phyloP scores from a whole-genome alignment of 2,888 invertebrate species.

The Octodonta nipae region DNA sequence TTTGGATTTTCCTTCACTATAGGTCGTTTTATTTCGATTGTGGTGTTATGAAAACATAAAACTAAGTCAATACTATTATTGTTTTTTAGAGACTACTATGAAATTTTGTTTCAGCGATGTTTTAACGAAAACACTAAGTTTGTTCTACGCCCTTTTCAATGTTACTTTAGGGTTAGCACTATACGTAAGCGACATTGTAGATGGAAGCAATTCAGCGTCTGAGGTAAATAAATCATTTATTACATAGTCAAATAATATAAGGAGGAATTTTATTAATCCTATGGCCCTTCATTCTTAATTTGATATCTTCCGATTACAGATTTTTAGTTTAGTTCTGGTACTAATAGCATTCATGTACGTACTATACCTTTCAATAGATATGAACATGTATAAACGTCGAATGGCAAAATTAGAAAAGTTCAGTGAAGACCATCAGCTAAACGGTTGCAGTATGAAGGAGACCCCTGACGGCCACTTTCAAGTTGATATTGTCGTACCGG shows the following conservation, averaged over 20 bases:
- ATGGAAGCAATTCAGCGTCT: conserved; percentile 36
- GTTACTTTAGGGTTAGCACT: conserved; percentile 53
- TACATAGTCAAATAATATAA: too few species aligned
- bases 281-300: conserved; percentile 3
- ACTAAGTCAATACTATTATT: background rate
- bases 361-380: conserved; percentile 47
- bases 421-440: conserved; percentile 17
- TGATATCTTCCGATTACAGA: conserved; percentile 32
- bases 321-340: conserved; percentile 48
- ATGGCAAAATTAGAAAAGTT: conserved; percentile 31
- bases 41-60: background rate
- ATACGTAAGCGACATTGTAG: conserved; percentile 47
- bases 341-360: conserved; percentile 47
- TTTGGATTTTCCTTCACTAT: background rate
- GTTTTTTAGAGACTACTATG: background rate
- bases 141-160: conserved; percentile 54
- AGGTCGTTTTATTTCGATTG: background rate
- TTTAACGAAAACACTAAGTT: conserved; percentile 47
- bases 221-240: conserved; percentile 38
- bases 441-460: conserved; percentile 22
- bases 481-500: conserved; percentile 32
- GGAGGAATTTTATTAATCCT: too few species aligned
- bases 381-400: conserved; percentile 42
- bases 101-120: conserved; percentile 38
- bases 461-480: conserved; percentile 24